phyloP scores from a whole-genome alignment of 2,113 vertebrate species.

The Empidonax alnorum region DNA sequence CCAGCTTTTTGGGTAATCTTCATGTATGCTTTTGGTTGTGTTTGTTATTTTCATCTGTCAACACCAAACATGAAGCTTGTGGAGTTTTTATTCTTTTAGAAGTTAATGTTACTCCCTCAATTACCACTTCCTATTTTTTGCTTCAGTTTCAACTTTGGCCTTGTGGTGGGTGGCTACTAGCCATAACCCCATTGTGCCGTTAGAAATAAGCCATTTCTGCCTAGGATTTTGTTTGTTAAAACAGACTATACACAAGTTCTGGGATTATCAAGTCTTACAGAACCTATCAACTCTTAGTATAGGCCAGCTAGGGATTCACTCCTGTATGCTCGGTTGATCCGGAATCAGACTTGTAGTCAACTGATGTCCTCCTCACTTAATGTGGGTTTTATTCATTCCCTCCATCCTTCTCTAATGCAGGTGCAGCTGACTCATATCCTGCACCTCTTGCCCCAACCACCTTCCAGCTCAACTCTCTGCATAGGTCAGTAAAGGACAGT shows the following conservation, averaged over 20 bases:
- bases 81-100: neutral
- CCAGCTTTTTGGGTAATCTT: neutral
- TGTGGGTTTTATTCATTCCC: constrained; percentile 8
- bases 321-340: neutral
- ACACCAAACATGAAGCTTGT: neutral
- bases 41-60: neutral
- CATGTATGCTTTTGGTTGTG: neutral
- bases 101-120: neutral
- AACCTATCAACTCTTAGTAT: neutral
- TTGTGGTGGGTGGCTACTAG: neutral
- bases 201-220: neutral
- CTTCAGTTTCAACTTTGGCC: neutral
- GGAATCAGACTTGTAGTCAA: neutral
- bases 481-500: constrained; percentile 57
- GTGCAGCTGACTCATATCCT: constrained; percentile 68
- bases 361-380: neutral
- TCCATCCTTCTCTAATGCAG: constrained; percentile 13
- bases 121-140: neutral
- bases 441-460: constrained; percentile 7
- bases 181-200: neutral
- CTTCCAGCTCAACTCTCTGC: neutral
- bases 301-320: neutral
- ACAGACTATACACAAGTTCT: neutral
- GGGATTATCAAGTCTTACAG: neutral
- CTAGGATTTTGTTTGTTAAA: neutral